Base-by-base conservation (phyloP, 2,888 invertebrate genomes). In the Metacarcinus magister region DNA sequence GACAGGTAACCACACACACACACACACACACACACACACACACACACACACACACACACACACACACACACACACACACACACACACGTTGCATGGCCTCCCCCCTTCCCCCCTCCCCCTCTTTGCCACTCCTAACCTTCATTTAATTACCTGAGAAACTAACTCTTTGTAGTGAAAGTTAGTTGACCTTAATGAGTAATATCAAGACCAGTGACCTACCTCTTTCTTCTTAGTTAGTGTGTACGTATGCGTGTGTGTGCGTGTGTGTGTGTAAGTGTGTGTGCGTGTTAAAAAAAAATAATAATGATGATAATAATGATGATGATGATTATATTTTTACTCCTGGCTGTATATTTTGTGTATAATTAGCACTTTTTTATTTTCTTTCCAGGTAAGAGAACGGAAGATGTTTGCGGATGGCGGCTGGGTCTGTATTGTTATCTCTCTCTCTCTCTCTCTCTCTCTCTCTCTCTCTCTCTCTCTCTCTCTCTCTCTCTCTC, bases 401-500 rank as follows among this genome's bases (percentile, higher is more conserved):
- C 82, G 82, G 82, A 82, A 82, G 82, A 32, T 82, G 32, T 82
- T 10, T 32, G 32, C 75, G n/a, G 32, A 39, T 43, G 28, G 16
- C 60, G 10, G 16, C n/a, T 44, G 19, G 23, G 32, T 43, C 43
- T 44, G 54, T 67, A 39, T 67, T 43, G 28, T 54, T 16, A 16
- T 67, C 75, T 67, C 67, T 67, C 67, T 67, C 67, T 67, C 67
- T 67, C n/a, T 67, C 32, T 82, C n/a, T 82, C 32, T 82, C n/a
- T 28, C 82, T 82, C 82, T 82, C 82, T 82, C 82, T 82, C 82
- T 82, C 82, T 82, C 4, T 82, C 82, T 82, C 82, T 82, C 82
- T 82, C 82, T 82, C 82, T 82, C 82, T 82, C 82, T 82, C 82
- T 82, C 82, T 82, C 82, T 82, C 82, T 87, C 87, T 87, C 87